These are phyloP conservation scores for Saccopteryx leptura DNA, from an alignment of 2,113 vertebrate genomes.

Conservation along the genomic window DNA sequence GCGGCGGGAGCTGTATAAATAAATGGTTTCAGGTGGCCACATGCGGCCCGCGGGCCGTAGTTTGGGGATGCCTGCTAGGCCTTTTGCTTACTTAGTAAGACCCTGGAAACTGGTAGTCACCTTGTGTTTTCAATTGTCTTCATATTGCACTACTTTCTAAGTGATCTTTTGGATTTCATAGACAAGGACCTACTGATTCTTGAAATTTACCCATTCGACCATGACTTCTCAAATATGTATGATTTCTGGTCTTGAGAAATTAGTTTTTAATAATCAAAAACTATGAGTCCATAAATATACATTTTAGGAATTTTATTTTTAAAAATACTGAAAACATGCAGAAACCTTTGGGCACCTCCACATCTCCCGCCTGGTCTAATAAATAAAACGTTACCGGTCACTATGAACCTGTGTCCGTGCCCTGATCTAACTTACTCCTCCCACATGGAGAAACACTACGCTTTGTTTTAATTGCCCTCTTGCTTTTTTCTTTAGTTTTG, in stretches of 20 bases:
- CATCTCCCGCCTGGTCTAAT: neutral
- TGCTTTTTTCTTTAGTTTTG: neutral
- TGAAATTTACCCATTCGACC: neutral
- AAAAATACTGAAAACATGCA: neutral
- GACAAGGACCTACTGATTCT: neutral
- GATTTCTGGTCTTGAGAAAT: neutral
- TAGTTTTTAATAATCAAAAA: slow-evolving; percentile 20
- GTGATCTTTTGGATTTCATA: neutral
- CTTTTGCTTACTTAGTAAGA: neutral
- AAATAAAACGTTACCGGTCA: neutral
- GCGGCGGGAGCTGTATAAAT: too few relatives aligned
- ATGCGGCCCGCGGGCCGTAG: too few relatives aligned
- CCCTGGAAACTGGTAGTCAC: neutral
- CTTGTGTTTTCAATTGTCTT: neutral
- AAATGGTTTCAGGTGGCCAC: too few relatives aligned
- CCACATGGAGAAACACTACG: neutral
- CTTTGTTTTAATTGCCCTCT: neutral
- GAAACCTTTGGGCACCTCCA: neutral
- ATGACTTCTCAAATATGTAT: neutral
- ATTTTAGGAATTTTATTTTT: neutral
- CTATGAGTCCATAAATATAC: neutral
- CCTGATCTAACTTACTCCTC: neutral
- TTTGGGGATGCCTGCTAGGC: too few relatives aligned
- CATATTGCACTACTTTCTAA: neutral
- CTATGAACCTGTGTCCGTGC: neutral